phyloP scores from a whole-genome alignment of 1,140 invertebrate species.

The Bombyx mandarina region DNA sequence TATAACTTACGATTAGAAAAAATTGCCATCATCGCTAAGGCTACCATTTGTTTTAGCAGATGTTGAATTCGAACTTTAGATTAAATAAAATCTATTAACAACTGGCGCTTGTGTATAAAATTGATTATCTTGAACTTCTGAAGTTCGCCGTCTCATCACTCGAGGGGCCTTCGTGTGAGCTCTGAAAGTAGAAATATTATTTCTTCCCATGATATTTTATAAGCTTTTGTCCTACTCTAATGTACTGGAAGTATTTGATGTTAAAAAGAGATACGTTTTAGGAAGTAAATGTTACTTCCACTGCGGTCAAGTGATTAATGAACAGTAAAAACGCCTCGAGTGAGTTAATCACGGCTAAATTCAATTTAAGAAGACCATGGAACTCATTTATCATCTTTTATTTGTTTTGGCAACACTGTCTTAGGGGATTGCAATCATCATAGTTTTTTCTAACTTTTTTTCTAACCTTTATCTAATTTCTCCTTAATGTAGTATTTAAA shows the following conservation, averaged over 20 bases:
- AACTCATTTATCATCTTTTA: constrained; percentile 57
- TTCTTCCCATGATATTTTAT: constrained; percentile 49
- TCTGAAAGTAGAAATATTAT: constrained; percentile 46
- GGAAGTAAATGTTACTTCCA: constrained; percentile 54
- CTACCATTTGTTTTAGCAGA: constrained; percentile 41
- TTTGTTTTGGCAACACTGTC: constrained; percentile 41
- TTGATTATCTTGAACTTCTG: constrained; percentile 61
- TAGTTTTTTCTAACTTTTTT: too few relatives aligned
- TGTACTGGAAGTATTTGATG: constrained; percentile 15
- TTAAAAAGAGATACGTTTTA: constrained; percentile 33
- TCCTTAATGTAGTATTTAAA: too few relatives aligned
- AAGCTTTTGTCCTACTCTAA: constrained; percentile 22
- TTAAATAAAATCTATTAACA: constrained; percentile 64
- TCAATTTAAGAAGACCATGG: constrained; percentile 62
- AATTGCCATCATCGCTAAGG: too few relatives aligned
- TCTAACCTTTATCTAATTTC: too few relatives aligned
- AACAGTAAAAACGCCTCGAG: constrained; percentile 68
- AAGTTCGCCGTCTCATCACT: constrained; percentile 39
- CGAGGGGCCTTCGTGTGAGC: constrained; percentile 50
- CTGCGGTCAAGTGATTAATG: constrained; percentile 61
- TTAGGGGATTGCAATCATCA: too few relatives aligned
- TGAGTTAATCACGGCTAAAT: constrained; percentile 65
- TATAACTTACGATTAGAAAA: too few relatives aligned
- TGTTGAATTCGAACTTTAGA: constrained; percentile 62
- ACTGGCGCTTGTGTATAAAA: constrained; percentile 65